These are phyloP conservation scores for Enteromius unitaeniatus DNA, from an alignment of 2,797 vertebrate genomes.

Conservation along the genomic window DNA sequence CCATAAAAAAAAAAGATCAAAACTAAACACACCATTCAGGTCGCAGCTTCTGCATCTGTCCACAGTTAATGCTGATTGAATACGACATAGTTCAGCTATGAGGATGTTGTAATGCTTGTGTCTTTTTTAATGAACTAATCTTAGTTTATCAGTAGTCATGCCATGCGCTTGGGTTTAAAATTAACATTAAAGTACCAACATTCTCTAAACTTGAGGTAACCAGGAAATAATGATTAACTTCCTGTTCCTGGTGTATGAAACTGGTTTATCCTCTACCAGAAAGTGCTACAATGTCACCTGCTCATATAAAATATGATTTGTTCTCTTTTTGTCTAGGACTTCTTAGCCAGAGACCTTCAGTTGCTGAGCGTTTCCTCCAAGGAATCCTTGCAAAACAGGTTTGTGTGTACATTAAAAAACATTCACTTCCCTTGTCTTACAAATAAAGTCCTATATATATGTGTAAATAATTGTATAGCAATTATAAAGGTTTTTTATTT, in stretches of 20 bases:
- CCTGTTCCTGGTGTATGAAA: conserved; percentile 17
- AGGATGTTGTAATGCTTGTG: conserved; percentile 17
- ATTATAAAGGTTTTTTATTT: neutral
- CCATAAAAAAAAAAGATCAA: neutral
- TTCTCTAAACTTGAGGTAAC: conserved; percentile 28
- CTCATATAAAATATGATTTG: conserved; percentile 11
- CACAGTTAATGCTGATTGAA: conserved; percentile 10
- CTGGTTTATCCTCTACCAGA: conserved; percentile 12
- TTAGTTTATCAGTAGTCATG: conserved; percentile 44
- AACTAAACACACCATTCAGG: neutral
- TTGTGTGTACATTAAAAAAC: conserved; percentile 15
- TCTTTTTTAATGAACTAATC: conserved; percentile 37
- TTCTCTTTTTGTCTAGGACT: conserved; percentile 77
- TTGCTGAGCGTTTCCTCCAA: conserved; percentile 70
- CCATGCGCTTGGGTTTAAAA: conserved; percentile 29
- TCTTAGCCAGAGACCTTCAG: conserved; percentile 70
- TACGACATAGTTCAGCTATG: conserved; percentile 17
- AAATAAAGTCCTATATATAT: neutral
- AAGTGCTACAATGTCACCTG: neutral
- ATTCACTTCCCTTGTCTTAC: neutral
- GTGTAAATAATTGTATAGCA: neutral
- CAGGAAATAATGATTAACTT: conserved; percentile 51
- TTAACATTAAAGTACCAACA: conserved; percentile 21
- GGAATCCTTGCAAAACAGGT: conserved; percentile 80
- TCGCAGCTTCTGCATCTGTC: conserved; percentile 1